These are phyloP conservation scores for Achatina immaculata DNA, from an alignment of 1,140 invertebrate genomes.

Conservation along the genomic window DNA sequence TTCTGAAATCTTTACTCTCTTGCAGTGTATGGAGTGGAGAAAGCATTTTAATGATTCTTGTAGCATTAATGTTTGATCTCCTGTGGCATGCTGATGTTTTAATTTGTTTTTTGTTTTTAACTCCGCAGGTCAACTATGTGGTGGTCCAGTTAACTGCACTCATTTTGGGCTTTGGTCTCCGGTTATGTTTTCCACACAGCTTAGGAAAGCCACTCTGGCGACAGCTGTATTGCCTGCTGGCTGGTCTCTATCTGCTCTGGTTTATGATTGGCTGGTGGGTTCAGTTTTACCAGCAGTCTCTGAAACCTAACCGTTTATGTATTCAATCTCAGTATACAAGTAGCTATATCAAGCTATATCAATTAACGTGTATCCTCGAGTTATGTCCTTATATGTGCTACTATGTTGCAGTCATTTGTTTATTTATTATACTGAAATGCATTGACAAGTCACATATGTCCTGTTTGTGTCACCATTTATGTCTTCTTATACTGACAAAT, in stretches of 20 bases:
- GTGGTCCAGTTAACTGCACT: background rate
- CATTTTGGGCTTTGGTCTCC: constrained; percentile 3
- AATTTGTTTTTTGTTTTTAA: no score
- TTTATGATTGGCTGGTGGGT: constrained; percentile 26
- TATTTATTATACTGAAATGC: no score
- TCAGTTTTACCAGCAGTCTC: background rate
- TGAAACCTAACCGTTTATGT: background rate
- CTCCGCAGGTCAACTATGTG: constrained; percentile 30
- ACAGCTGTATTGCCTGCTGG: background rate
- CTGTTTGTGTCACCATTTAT: no score
- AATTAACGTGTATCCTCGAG: background rate
- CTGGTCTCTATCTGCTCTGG: background rate
- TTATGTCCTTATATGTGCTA: background rate
- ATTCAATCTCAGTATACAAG: background rate
- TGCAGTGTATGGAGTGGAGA: no score
- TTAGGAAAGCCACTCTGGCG: constrained; percentile 11
- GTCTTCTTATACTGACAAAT: no score
- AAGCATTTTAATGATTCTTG: no score
- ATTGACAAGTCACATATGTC: no score
- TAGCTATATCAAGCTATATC: background rate
- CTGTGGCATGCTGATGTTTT: no score
- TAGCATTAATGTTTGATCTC: no score
- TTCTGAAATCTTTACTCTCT: no score
- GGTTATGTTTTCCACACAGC: constrained; percentile 4
- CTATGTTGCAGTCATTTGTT: background rate